These are phyloP conservation scores for Peromyscus aztecus DNA, from an alignment of 2,797 vertebrate species.

Conservation along the genomic window DNA sequence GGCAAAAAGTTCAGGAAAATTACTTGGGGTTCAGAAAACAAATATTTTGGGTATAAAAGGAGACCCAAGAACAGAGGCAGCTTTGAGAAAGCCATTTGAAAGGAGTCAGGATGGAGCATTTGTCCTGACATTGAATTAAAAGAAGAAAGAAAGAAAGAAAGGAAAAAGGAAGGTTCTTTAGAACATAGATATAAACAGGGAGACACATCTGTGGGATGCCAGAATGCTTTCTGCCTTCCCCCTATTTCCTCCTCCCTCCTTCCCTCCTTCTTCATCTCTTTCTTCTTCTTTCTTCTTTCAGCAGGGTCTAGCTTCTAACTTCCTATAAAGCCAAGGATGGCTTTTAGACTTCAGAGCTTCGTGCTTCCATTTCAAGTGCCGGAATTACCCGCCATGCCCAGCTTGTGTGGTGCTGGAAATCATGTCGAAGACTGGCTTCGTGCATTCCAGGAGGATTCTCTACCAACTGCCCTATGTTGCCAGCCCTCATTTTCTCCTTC, in stretches of 20 bases:
- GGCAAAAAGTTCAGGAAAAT: conserved; percentile 54
- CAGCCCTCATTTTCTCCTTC: neutral
- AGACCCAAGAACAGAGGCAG: neutral
- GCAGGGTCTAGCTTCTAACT: neutral
- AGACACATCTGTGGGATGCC: neutral
- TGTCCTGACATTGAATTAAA: conserved; percentile 8
- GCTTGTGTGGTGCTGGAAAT: neutral
- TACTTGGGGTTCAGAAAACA: conserved; percentile 31
- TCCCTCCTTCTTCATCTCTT: neutral
- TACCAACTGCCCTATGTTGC: neutral
- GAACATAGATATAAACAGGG: neutral
- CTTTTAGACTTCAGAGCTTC: neutral
- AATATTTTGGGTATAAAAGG: conserved; percentile 11
- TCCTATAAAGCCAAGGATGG: neutral
- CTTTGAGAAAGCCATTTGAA: neutral
- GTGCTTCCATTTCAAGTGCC: neutral
- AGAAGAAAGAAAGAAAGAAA: neutral
- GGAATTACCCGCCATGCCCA: neutral
- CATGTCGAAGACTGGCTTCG: too few species aligned
- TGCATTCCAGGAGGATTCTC: neutral
- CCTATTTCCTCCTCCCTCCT: neutral
- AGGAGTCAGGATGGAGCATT: neutral
- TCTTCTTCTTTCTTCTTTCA: neutral
- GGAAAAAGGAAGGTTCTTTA: neutral
- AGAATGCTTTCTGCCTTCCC: neutral